Evolutionary conservation across 2,888 invertebrate species (phyloP), one percentile per base, ranked within the genome.

Genomic region (Ectobius pallidus): DNA sequence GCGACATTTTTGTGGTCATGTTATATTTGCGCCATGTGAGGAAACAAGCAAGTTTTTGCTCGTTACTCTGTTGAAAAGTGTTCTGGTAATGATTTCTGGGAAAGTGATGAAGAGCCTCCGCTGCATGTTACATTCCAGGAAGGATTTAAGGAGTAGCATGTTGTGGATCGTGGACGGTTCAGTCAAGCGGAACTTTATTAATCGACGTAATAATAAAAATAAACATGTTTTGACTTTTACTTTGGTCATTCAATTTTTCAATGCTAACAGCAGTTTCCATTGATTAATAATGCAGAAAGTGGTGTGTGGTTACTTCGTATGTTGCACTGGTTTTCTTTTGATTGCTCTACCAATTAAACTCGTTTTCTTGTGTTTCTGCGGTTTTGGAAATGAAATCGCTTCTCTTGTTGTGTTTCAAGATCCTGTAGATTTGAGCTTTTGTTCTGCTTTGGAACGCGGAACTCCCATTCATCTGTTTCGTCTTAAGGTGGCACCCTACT

Each of bases 181-280:
- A 58, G 25, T 20, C 27, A 18, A 58, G 58, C 30, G 58, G 58
- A 58, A 58, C 58, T 30, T 16, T 30, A 6, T 58, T 58, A 58
- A 32, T 58, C 4, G 32, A 25, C 14, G 55, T 58, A 30, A 30
- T 58, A 30, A 22, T 30, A n/a, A n/a, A 46, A 46, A 46, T 46
- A n/a, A 46, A 46, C 46, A n/a, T 14, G 46, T n/a, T 39, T 46
- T 14, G 46, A 58, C 58, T 58, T 55, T 55, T 32, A 58, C 58
- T 58, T 16, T n/a, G 30, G 58, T 1, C 16, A 4, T 27, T 55
- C 55, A 27, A 22, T 55, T 46, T n/a, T 46, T 46, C 16, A 46
- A 4, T 46, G 16, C 11, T 1, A 4, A 55, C 7, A 25, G 14
- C 20, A 18, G 52, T 18, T 52, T 22, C 14, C 20, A 25, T 52